These are phyloP conservation scores for Patella pellucida DNA, from an alignment of 2,888 invertebrate genomes.

Conservation along the genomic window DNA sequence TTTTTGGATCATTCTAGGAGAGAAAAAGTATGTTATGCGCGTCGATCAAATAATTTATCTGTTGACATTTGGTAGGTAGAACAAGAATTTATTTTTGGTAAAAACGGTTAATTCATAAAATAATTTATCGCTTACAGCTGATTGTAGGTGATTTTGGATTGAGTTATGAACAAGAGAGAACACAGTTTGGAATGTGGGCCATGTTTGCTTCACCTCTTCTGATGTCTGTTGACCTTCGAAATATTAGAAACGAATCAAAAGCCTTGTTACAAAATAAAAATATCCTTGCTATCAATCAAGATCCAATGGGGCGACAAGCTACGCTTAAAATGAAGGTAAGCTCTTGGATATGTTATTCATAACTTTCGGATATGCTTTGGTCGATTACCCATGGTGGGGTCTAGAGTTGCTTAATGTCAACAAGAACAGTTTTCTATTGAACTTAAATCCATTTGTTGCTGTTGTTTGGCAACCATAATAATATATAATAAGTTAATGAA, in stretches of 20 bases:
- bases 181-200: slow-evolving; percentile 96
- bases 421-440: too few species aligned
- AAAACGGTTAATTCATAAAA: too few species aligned
- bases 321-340: slow-evolving; percentile 75
- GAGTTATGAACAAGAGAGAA: slow-evolving; percentile 92
- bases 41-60: too few species aligned
- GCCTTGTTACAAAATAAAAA: slow-evolving; percentile 90
- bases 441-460: too few species aligned
- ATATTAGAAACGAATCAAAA: slow-evolving; percentile 89
- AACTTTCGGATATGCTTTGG: too few species aligned
- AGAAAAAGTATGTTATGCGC: too few species aligned
- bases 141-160: slow-evolving; percentile 94
- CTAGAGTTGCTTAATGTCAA: background rate
- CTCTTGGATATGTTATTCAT: background rate
- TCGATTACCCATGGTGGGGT: too few species aligned
- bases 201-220: slow-evolving; percentile 93
- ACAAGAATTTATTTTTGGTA: too few species aligned
- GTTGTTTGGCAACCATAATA: too few species aligned
- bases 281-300: slow-evolving; percentile 93
- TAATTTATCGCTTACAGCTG: slow-evolving; percentile 75
- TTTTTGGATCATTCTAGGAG: too few species aligned
- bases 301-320: slow-evolving; percentile 91
- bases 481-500: too few species aligned
- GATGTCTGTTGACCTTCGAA: slow-evolving; percentile 92
- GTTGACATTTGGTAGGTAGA: too few species aligned